Evolutionary conservation across 2,797 vertebrate species (phyloP).

Genomic region (Rhabdomys pumilio): DNA sequence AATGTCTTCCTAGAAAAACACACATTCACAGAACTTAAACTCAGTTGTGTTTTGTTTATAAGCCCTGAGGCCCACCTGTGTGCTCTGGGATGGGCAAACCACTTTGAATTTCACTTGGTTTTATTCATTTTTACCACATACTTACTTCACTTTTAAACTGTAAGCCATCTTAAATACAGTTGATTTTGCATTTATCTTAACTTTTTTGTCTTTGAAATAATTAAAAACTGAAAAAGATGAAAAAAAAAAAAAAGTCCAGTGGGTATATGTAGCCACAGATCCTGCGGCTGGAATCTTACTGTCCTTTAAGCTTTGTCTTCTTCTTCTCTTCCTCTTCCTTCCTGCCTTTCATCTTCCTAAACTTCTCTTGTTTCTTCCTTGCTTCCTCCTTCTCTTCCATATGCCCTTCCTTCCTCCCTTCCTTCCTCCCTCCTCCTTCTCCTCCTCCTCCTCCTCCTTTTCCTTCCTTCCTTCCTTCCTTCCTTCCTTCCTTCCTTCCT

Average conservation of each 20-base stretch:
- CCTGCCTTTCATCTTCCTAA: background rate
- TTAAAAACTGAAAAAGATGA: background rate
- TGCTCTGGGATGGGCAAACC: background rate
- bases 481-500: background rate
- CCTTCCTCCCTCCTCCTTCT: fast-evolving
- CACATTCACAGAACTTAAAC: background rate
- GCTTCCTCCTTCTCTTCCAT: no score
- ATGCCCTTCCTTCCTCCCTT: no score
- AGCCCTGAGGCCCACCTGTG: background rate
- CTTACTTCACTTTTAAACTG: slow-evolving; percentile 57
- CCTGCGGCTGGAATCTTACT: background rate
- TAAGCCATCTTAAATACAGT: background rate
- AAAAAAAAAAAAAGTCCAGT: background rate
- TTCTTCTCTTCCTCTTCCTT: fast-evolving
- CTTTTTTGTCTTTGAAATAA: slow-evolving; percentile 10
- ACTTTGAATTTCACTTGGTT: slow-evolving; percentile 1
- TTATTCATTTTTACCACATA: background rate
- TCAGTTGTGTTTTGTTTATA: slow-evolving; percentile 7
- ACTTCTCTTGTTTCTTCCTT: background rate
- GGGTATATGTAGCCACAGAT: no score
- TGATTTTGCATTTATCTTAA: background rate
- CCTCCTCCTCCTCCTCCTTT: no score
- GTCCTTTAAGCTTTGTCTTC: background rate
- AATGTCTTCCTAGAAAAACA: background rate
- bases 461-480: background rate